Conservation (phyloP, 1,140 invertebrate species). For the Schlechtendalia chinensis region DNA sequence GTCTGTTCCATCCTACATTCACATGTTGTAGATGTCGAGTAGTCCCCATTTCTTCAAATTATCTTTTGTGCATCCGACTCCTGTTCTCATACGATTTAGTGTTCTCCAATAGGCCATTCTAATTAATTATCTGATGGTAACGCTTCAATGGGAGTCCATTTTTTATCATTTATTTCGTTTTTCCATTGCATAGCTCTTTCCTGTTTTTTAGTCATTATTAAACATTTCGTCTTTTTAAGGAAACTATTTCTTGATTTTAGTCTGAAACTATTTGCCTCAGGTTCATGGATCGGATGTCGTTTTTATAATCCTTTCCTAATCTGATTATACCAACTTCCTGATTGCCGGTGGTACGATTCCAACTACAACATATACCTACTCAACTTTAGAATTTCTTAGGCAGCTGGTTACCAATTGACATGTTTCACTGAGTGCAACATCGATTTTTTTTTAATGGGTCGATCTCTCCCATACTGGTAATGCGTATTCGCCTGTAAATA, state of each 20-base stretch:
- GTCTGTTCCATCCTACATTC: not conserved
- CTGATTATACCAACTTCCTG: not conserved
- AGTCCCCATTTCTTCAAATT: not conserved
- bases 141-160: too few relatives aligned
- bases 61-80: conserved; percentile 1
- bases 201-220: too few relatives aligned
- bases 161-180: too few relatives aligned
- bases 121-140: not conserved
- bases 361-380: conserved; percentile 2
- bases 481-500: conserved; percentile 41
- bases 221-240: too few relatives aligned
- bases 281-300: too few relatives aligned
- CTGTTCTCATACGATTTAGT: conserved; percentile 12
- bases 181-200: too few relatives aligned
- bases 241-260: too few relatives aligned
- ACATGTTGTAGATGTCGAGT: not conserved
- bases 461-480: conserved; percentile 20
- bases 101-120: not conserved
- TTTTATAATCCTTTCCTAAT: not conserved
- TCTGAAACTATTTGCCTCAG: too few relatives aligned
- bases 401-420: conserved; percentile 5
- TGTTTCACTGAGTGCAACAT: conserved; percentile 31
- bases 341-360: conserved; percentile 28
- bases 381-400: not conserved
- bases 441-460: not conserved